Evolutionary conservation across 2,113 vertebrate species (phyloP).

Genomic region (Thamnaconus septentrionalis): DNA sequence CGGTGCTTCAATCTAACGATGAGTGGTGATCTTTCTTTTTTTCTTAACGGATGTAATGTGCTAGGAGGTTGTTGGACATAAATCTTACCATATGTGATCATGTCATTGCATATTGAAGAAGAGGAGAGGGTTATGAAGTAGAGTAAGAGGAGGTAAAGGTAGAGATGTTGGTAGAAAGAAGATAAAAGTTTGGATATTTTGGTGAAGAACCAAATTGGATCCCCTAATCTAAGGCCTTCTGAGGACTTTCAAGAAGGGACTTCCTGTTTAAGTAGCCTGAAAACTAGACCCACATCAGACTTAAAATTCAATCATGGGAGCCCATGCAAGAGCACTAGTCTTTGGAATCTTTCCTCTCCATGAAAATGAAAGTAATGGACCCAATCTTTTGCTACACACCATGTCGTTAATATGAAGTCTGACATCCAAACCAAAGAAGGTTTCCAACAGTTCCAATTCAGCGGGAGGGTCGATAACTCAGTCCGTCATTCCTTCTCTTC

Average conservation of each 20-base stretch:
- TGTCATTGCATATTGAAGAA: conserved; percentile 64
- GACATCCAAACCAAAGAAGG: conserved; percentile 1
- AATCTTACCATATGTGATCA: conserved; percentile 29
- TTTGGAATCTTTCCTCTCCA: conserved; percentile 23
- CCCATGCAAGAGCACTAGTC: conserved; percentile 3
- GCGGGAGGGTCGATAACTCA: conserved; percentile 3
- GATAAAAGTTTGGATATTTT: conserved; percentile 10
- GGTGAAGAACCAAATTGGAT: conserved; percentile 14
- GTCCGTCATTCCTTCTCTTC: conserved; percentile 39
- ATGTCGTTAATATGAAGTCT: no score
- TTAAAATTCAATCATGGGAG: conserved; percentile 9
- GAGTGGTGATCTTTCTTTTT: not conserved
- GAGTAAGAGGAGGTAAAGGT: conserved; percentile 13
- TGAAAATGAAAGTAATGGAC: conserved; percentile 17
- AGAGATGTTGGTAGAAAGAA: conserved; percentile 12
- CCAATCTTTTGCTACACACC: conserved; percentile 2
- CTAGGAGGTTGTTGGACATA: conserved; percentile 6
- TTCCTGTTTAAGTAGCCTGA: conserved; percentile 10
- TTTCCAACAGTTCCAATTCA: conserved; percentile 2
- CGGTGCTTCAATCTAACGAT: conserved; percentile 1
- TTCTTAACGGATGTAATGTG: conserved; percentile 1
- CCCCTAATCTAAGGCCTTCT: conserved; percentile 51
- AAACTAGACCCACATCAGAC: conserved; percentile 5
- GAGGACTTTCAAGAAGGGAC: conserved; percentile 14
- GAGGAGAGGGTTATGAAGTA: conserved; percentile 13